A percentile compares a stretch with the other conserved stretches of the same genome.
Evolutionary conservation across 2,797 vertebrate species (phyloP).

Genomic region (Odontamblyopus rebecca): DNA sequence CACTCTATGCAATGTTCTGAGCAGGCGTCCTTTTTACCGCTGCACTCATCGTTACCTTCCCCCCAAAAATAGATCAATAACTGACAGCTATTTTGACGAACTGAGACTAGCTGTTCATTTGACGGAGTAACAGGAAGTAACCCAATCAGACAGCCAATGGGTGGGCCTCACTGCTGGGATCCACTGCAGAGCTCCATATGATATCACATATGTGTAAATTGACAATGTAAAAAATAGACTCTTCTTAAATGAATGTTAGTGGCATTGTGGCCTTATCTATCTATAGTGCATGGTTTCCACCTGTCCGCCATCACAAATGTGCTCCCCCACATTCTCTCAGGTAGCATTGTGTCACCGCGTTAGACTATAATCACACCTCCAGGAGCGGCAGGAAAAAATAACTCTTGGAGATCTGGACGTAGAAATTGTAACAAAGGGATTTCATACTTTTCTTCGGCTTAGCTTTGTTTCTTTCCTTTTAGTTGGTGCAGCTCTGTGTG

Average conservation of each 20-base stretch:
- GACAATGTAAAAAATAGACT: constrained; percentile 3
- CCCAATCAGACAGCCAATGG: constrained; percentile 3
- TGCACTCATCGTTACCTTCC: not conserved
- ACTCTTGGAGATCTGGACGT: constrained; percentile 33
- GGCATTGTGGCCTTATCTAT: constrained; percentile 9
- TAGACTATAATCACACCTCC: constrained; percentile 47
- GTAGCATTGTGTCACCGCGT: constrained; percentile 40
- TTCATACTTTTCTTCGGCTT: constrained; percentile 64
- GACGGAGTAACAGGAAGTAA: not conserved
- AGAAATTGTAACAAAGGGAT: constrained; percentile 56
- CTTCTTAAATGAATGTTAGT: constrained; percentile 1
- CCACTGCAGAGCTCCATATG: not conserved
- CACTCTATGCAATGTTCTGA: not conserved
- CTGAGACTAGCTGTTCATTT: not conserved
- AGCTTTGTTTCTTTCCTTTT: constrained; percentile 60
- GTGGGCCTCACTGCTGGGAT: not conserved
- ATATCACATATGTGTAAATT: not conserved
- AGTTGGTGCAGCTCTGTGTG: constrained; percentile 66
- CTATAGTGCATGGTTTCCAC: constrained; percentile 28
- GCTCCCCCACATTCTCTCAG: constrained; percentile 46
- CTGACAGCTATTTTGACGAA: not conserved
- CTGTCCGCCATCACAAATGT: constrained; percentile 46
- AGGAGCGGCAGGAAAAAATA: constrained; percentile 34
- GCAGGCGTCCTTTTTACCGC: not conserved
- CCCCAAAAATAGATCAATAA: constrained; percentile 1